Base-by-base conservation (phyloP, 2,113 vertebrate genomes). In the Oxygymnocypris stewartii region DNA sequence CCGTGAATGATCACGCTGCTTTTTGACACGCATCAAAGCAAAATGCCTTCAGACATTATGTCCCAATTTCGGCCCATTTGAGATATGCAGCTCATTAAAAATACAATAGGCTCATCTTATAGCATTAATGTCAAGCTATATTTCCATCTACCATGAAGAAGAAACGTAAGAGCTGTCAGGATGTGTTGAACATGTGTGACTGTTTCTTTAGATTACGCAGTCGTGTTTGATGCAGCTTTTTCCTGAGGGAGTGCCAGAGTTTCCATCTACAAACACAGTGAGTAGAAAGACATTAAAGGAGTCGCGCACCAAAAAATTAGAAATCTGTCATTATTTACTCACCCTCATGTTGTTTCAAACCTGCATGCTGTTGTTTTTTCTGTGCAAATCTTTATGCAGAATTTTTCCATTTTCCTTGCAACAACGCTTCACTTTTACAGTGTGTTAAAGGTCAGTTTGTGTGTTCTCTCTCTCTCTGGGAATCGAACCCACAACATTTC, bases 11-110 rank as follows among this genome's bases (percentile, higher is more conserved):
- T 31, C 25, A 35, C n/a, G 6, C 4, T 67, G 14, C 25, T 20
- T 42, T 82, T 28, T 4, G 65, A 35, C 61, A 31, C 16, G 14
- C 44, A 69, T 69, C 80, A 35, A 82, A 82, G 63, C 25, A 13
- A 69, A 82, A 69, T 0, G 28, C 42, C 25, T 28, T 47, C 14
- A 82, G 79, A 16, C 23, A 67, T 47, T 20, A 47, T 69, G 80
- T 69, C 61, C 31, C 69, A 10, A 2, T 82, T 69, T 82, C 44
- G 2, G 25, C 63, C 18, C 23, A 16, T 82, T 49, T 69, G 51
- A 79, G 23, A 82, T 82, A 35, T 69, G 42, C 80, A 69, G 63
- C 63, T 82, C 80, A 69, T 69, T 82, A 51, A 82, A 49, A 13
- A 42, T 51, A 82, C 42, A 82, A 49, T 47, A 67, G 63, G 40